A percentile compares a stretch with the other conserved stretches of the same genome.
phyloP scores from a whole-genome alignment of 2,113 vertebrate species.

The Prionailurus viverrinus region DNA sequence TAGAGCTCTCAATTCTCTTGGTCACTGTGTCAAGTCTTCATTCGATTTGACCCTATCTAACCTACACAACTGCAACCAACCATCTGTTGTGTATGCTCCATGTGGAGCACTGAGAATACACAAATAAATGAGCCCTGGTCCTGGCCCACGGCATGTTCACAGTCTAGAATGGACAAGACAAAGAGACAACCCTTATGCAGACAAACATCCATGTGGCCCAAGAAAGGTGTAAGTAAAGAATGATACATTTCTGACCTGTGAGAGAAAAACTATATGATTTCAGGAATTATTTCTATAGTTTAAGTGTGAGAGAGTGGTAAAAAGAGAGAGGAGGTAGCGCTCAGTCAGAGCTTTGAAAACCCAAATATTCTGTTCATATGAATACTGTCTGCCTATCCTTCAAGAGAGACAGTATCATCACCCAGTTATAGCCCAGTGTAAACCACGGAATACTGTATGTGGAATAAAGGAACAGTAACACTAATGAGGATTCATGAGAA shows the following conservation, averaged over 20 bases:
- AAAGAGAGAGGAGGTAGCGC: not conserved
- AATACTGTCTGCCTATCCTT: not conserved
- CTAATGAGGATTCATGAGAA: slow-evolving; percentile 44
- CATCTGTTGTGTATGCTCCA: not conserved
- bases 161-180: not conserved
- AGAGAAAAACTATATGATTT: not conserved
- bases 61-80: not conserved
- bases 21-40: not conserved
- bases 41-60: not conserved
- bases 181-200: not conserved
- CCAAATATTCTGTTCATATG: not conserved
- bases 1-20: not conserved
- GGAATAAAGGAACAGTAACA: slow-evolving; percentile 12
- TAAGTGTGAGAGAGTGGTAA: not conserved
- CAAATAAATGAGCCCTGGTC: not conserved
- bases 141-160: not conserved
- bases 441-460: not conserved
- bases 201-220: not conserved
- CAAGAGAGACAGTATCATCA: not conserved
- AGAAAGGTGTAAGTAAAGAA: not conserved
- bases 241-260: not conserved
- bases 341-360: not conserved
- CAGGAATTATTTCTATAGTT: not conserved
- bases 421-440: not conserved
- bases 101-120: not conserved